Conservation (phyloP, 2,113 vertebrate species). For the Jaculus jaculus region DNA sequence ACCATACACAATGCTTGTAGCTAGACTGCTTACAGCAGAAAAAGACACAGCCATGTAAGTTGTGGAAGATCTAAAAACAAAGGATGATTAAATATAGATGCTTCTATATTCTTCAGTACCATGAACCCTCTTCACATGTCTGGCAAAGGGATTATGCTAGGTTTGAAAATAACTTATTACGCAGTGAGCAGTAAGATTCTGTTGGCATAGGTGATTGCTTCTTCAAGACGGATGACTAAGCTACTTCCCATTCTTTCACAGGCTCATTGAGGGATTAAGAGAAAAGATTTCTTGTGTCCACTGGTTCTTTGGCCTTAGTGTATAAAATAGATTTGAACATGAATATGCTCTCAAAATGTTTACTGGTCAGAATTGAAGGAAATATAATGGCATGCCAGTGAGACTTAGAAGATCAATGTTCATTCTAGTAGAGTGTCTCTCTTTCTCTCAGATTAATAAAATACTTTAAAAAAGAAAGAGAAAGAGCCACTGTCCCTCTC, state of each 20-base stretch:
- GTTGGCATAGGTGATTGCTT: slow-evolving; percentile 34
- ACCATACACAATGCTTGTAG: slow-evolving; percentile 65
- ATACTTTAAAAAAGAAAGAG: not conserved
- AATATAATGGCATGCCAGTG: not conserved
- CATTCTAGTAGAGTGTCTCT: not conserved
- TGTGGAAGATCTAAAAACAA: slow-evolving; percentile 74
- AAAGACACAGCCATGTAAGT: slow-evolving; percentile 60
- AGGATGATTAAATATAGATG: slow-evolving; percentile 67
- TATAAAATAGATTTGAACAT: slow-evolving; percentile 10
- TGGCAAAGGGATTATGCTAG: slow-evolving; percentile 59
- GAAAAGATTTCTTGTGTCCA: not conserved
- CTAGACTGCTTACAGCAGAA: slow-evolving; percentile 65
- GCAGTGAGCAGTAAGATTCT: slow-evolving; percentile 13
- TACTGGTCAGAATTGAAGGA: not conserved
- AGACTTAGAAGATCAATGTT: not conserved
- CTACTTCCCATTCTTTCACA: not conserved
- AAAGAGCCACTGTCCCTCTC: too few relatives aligned
- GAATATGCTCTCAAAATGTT: slow-evolving; percentile 7
- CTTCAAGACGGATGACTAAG: slow-evolving; percentile 5
- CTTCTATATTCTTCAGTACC: slow-evolving; percentile 59
- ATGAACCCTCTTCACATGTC: slow-evolving; percentile 56
- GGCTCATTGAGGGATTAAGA: not conserved
- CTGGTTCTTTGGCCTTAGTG: not conserved
- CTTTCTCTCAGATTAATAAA: not conserved
- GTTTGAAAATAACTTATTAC: slow-evolving; percentile 71